These are phyloP conservation scores for Sebastes kiyomatsui DNA, from an alignment of 2,797 vertebrate genomes.

Conservation along the genomic window DNA sequence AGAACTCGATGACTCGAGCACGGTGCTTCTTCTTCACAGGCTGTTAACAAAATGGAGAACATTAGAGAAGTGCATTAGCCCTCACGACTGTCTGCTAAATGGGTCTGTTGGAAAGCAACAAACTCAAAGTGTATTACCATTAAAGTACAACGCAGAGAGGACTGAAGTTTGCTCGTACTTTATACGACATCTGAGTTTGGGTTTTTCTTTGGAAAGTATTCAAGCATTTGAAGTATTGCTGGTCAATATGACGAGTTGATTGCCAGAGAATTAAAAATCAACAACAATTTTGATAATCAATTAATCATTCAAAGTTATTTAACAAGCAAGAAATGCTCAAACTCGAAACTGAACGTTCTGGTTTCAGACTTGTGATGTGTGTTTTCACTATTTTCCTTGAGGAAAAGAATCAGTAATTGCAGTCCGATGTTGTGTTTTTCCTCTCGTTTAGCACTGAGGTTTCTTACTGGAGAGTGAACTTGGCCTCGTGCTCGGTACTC, in stretches of 20 bases:
- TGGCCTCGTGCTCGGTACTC: conserved; percentile 26
- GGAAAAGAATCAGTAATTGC: background rate
- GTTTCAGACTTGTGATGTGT: background rate
- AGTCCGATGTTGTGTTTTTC: too few species aligned
- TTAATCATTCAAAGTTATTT: background rate
- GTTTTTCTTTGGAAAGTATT: too few species aligned
- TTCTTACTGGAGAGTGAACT: background rate
- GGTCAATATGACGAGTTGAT: background rate
- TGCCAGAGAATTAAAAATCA: background rate
- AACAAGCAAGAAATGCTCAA: background rate
- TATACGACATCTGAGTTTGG: background rate
- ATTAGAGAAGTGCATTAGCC: background rate
- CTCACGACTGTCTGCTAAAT: background rate
- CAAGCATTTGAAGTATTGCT: too few species aligned
- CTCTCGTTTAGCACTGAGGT: background rate
- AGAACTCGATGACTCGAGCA: conserved; percentile 93
- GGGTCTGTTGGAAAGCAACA: background rate
- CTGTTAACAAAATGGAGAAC: conserved; percentile 64
- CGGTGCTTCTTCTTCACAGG: conserved; percentile 94
- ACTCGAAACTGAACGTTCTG: background rate
- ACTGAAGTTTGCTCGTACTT: background rate
- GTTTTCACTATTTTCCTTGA: background rate
- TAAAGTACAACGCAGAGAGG: background rate
- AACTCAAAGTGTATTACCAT: background rate
- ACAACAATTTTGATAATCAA: background rate